These are phyloP conservation scores for Cyrtodaria siliqua DNA, from an alignment of 2,888 invertebrate genomes.

Conservation along the genomic window DNA sequence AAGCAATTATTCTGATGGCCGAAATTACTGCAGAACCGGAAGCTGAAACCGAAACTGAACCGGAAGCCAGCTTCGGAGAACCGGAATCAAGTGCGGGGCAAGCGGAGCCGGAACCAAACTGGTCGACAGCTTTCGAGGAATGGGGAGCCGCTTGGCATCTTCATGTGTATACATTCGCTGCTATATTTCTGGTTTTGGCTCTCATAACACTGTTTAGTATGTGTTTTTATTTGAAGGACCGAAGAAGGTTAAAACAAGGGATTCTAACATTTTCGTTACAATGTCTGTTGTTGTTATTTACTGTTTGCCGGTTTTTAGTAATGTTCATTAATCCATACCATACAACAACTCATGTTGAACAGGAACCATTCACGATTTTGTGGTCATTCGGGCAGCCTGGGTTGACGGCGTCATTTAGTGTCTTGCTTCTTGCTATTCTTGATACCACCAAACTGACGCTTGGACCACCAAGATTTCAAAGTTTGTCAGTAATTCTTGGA, in stretches of 20 bases:
- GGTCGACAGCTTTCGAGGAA: conserved; percentile 62
- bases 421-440: conserved; percentile 73
- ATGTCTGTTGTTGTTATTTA: conserved; percentile 67
- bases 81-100: conserved; percentile 42
- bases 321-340: conserved; percentile 73
- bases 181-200: conserved; percentile 52
- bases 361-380: conserved; percentile 55
- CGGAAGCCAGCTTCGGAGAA: conserved; percentile 20
- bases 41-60: conserved; percentile 41
- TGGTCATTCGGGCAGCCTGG: conserved; percentile 75
- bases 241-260: conserved; percentile 36
- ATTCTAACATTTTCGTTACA: conserved; percentile 70
- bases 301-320: conserved; percentile 54
- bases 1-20: no score
- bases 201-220: conserved; percentile 52
- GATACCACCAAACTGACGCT: conserved; percentile 78
- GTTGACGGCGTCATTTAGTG: conserved; percentile 73
- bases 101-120: conserved; percentile 76
- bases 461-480: conserved; percentile 74
- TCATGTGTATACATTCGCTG: conserved; percentile 71
- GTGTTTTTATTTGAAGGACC: conserved; percentile 47
- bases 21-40: conserved; percentile 17
- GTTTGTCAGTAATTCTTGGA: conserved; percentile 62
- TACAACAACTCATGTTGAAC: conserved; percentile 36
- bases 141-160: conserved; percentile 75